Evolutionary conservation across 1,140 invertebrate genomes (phyloP), one percentile per base, ranked within the genome.

Genomic region (Conus betulinus): DNA sequence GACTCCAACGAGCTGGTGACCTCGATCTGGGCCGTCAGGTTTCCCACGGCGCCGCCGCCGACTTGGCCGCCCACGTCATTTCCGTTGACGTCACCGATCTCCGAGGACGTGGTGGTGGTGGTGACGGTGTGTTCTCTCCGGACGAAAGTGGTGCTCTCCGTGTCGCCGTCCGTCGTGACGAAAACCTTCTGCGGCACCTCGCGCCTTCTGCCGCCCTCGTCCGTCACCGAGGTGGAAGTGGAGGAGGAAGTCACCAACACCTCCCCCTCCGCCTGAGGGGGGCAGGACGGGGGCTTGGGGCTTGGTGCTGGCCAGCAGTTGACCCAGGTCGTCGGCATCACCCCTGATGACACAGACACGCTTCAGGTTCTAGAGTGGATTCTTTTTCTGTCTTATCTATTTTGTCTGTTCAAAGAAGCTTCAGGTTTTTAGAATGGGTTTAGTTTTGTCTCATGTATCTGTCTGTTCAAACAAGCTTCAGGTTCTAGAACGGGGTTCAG

Each of bases 111-210:
- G 60, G 83, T 39, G 39, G 39, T 67, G 78, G 60, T n/a, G 39
- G 88, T 87, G 25, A 67, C 51, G 55, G 88, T 87, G 51, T 63
- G 52, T 67, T 88, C 89, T 53, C 71, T 85, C 71, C 55, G 74
- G 23, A 87, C 81, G 71, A 87, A 51, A 57, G 87, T 90, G 17
- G 71, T 51, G 53, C 74, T 88, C 52, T 67, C 13, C 60, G 78
- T 53, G 71, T 87, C 89, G 23, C 55, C 87, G 78, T 85, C 85
- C 20, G 27, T 17, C 51, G 84, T 52, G 11, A 90, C 87, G 87
- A 83, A 87, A 76, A 83, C 27, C 25, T 90, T 87, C 0, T 84
- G 87, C 52, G 51, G 86, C 60, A 88, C 89, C 85, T 88, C 85
- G 23, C 82, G 84, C 17, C 67, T 85, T 20, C 81, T 87, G 17